Evolutionary conservation across 2,888 invertebrate genomes (phyloP).

Genomic region (Xestia xanthographa): DNA sequence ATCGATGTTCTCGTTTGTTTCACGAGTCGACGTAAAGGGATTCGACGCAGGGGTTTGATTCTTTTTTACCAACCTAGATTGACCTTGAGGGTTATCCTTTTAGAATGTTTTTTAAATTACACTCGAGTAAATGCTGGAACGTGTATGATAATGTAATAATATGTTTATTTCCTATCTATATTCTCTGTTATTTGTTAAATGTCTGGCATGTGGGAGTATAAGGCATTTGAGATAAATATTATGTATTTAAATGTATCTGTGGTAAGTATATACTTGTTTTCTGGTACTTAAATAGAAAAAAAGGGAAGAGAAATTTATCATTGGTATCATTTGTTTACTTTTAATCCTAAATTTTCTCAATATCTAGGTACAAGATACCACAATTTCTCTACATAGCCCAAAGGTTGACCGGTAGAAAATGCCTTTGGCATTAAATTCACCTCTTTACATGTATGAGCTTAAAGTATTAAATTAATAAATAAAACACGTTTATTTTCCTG

Average conservation of each 20-base stretch:
- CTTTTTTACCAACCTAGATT: neutral
- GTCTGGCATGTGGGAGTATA: neutral
- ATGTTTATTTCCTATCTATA: neutral
- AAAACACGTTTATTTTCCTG: neutral
- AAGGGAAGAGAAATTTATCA: neutral
- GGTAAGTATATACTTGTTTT: neutral
- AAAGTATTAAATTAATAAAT: neutral
- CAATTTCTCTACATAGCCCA: neutral
- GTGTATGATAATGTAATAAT: neutral
- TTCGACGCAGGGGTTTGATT: too few species aligned
- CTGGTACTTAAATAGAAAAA: neutral
- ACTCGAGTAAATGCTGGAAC: neutral
- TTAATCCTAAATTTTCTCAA: neutral
- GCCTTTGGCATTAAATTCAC: neutral
- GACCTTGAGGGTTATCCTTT: neutral
- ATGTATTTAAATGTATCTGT: neutral
- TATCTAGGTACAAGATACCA: neutral
- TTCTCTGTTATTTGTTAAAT: neutral
- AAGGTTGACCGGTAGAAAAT: neutral
- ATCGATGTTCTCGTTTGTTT: too few species aligned
- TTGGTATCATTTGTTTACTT: neutral
- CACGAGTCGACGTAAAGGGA: too few species aligned
- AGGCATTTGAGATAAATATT: neutral
- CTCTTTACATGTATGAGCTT: neutral
- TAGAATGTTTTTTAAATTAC: neutral